phyloP scores from a whole-genome alignment of 2,113 vertebrate species.

The Lepisosteus oculatus region DNA sequence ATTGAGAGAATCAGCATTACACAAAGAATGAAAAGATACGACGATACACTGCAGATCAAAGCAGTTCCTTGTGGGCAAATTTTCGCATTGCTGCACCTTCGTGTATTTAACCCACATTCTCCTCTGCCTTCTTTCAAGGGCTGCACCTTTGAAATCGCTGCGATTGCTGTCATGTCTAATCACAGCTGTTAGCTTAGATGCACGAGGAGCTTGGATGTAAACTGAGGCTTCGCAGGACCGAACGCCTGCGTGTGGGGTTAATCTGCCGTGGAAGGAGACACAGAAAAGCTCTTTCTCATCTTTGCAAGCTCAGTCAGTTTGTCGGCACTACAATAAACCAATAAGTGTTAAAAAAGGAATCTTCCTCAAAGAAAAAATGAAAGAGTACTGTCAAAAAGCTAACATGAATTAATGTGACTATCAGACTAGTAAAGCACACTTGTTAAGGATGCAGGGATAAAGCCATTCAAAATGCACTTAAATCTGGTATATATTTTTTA shows the following conservation, averaged over 20 bases:
- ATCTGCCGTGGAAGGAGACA: not conserved
- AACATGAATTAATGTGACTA: no score
- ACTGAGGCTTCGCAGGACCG: not conserved
- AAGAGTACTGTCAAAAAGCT: no score
- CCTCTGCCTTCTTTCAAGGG: conserved; percentile 47
- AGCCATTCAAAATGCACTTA: no score
- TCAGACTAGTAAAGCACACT: no score
- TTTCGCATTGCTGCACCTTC: conserved; percentile 58
- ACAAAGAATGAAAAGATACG: conserved; percentile 22
- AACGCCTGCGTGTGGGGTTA: not conserved
- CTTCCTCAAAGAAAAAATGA: no score
- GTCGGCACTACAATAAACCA: not conserved
- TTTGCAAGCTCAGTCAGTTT: not conserved
- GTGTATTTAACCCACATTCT: conserved; percentile 69
- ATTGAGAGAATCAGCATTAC: not conserved
- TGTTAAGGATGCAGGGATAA: no score
- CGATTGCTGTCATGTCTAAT: conserved; percentile 43
- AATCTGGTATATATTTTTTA: no score
- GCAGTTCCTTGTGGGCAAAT: conserved; percentile 40
- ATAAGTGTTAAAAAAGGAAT: no score
- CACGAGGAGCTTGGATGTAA: not conserved
- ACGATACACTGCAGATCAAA: conserved; percentile 54
- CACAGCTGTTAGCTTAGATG: conserved; percentile 30
- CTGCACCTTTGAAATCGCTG: conserved; percentile 29
- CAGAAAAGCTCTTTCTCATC: not conserved